These are phyloP conservation scores for Nothoprocta pentlandii DNA, from an alignment of 2,113 vertebrate genomes.

Conservation along the genomic window DNA sequence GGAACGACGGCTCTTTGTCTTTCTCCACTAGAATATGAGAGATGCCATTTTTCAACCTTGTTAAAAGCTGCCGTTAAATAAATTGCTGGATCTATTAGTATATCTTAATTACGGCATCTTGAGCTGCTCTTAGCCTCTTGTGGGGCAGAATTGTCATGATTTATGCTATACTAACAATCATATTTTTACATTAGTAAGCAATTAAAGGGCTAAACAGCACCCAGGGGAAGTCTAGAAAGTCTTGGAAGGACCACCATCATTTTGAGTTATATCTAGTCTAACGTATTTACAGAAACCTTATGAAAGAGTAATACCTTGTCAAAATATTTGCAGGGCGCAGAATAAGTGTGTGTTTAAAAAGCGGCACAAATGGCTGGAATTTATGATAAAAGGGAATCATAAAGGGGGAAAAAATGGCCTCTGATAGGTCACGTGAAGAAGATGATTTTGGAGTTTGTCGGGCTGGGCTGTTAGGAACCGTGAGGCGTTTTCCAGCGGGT, in stretches of 20 bases:
- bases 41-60: constrained; percentile 49
- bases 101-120: constrained; percentile 72
- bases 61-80: constrained; percentile 72
- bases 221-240: constrained; percentile 52
- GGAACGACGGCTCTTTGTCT: background rate
- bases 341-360: background rate
- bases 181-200: constrained; percentile 77
- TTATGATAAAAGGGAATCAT: background rate
- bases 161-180: constrained; percentile 69
- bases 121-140: constrained; percentile 64
- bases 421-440: background rate
- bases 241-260: constrained; percentile 39
- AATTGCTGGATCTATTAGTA: constrained; percentile 74
- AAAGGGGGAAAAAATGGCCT: background rate
- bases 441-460: background rate
- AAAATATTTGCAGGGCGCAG: constrained; percentile 54
- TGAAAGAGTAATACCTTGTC: constrained; percentile 38
- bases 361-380: background rate
- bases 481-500: background rate
- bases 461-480: background rate
- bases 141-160: constrained; percentile 74
- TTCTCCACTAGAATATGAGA: background rate
- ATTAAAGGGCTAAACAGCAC: constrained; percentile 69
- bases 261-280: constrained; percentile 48
- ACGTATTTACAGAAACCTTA: constrained; percentile 66